A percentile compares a stretch with the other conserved stretches of the same genome.
These are phyloP conservation scores for Fragum whitleyi DNA, from an alignment of 2,888 invertebrate genomes.

Conservation along the genomic window DNA sequence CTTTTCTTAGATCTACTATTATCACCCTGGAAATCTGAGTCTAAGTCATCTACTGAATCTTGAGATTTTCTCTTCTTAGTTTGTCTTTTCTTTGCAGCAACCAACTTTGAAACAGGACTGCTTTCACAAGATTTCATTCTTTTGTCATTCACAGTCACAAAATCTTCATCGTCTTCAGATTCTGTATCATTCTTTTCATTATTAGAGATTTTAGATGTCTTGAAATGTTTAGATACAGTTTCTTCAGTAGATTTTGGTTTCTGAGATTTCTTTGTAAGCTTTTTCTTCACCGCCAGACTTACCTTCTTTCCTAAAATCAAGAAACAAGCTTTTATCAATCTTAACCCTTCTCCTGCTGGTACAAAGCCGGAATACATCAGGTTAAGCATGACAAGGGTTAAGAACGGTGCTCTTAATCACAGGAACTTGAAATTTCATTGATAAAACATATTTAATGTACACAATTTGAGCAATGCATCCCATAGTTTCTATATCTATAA, in stretches of 20 bases:
- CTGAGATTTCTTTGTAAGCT: neutral
- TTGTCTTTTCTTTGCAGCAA: neutral
- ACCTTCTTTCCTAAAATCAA: too few relatives aligned
- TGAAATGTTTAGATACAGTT: neutral
- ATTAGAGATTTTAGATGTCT: neutral
- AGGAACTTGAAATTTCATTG: too few relatives aligned
- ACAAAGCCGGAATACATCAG: too few relatives aligned
- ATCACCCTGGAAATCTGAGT: neutral
- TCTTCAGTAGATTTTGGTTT: neutral
- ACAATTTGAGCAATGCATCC: too few relatives aligned
- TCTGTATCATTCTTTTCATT: neutral
- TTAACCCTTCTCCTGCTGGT: too few relatives aligned
- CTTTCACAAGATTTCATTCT: neutral
- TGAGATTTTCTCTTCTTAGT: conserved; percentile 1
- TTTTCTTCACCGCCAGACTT: neutral
- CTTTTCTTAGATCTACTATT: neutral
- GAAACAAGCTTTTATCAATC: too few relatives aligned
- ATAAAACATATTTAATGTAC: too few relatives aligned
- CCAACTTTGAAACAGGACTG: neutral
- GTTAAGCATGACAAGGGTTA: too few relatives aligned
- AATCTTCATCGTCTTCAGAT: neutral
- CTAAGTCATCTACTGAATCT: neutral
- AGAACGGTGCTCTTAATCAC: too few relatives aligned
- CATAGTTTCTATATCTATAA: too few relatives aligned
- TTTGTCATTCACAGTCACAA: neutral